Evolutionary conservation across 53 echinoderm and acorn worm genomes (phyloP).

Genomic region (Patiria pectinifera): DNA sequence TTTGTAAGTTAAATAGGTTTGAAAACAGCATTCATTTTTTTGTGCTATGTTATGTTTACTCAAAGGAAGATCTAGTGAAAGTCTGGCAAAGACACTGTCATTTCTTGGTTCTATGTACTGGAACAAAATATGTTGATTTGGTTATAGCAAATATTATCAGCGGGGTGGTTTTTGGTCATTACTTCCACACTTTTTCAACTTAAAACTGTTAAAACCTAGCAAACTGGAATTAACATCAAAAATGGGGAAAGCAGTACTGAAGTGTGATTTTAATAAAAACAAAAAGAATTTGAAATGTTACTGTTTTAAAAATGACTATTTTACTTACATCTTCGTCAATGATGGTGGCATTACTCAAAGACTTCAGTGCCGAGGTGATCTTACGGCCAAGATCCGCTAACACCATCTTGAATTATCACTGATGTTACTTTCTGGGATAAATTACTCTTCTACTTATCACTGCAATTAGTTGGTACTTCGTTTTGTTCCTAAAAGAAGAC

Average conservation of each 20-base stretch:
- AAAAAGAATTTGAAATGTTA: neutral
- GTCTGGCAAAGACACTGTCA: no score
- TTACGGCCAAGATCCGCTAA: conserved; percentile 97
- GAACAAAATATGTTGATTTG: neutral
- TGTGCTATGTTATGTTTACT: no score
- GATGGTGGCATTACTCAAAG: conserved; percentile 95
- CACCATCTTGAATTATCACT: conserved; percentile 80
- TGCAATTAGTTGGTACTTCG: neutral
- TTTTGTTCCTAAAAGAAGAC: neutral
- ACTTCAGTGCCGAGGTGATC: conserved; percentile 93
- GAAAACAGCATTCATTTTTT: no score
- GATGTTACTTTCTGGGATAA: neutral
- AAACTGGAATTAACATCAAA: no score
- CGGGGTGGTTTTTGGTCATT: no score
- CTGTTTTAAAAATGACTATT: neutral
- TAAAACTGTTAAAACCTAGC: no score
- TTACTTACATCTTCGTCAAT: conserved; percentile 97
- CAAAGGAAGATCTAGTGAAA: no score
- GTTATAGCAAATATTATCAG: no score
- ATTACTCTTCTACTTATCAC: neutral
- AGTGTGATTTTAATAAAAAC: neutral
- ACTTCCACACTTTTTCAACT: no score
- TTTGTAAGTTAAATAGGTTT: no score
- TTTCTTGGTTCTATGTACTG: no score
- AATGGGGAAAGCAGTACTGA: no score